Evolutionary conservation across 2,113 vertebrate species (phyloP).

Genomic region (Pseudonaja textilis): DNA sequence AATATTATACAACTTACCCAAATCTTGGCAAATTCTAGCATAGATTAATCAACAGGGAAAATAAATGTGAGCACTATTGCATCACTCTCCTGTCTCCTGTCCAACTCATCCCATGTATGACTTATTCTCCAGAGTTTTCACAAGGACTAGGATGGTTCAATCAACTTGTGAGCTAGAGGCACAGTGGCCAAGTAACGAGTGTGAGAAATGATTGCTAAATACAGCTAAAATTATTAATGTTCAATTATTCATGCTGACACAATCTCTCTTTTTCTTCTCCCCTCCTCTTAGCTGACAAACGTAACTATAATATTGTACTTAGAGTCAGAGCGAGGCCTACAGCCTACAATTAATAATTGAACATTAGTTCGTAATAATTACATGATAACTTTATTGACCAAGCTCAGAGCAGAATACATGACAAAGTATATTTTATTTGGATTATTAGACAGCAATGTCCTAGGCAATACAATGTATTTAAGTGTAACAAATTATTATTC

Average conservation of each 20-base stretch:
- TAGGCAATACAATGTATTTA: background rate
- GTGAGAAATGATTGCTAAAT: conserved; percentile 65
- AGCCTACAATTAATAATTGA: conserved; percentile 77
- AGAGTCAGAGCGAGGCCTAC: conserved; percentile 67
- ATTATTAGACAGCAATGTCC: conserved; percentile 30
- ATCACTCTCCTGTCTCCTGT: background rate
- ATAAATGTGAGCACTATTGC: background rate
- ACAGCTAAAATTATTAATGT: conserved; percentile 69
- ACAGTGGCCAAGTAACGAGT: conserved; percentile 47
- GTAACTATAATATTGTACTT: conserved; percentile 56
- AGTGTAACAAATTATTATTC: conserved; percentile 6
- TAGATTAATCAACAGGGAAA: background rate
- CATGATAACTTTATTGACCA: conserved; percentile 77
- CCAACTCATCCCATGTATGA: background rate
- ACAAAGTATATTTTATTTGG: conserved; percentile 9
- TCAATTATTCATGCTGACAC: conserved; percentile 73
- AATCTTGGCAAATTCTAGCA: background rate
- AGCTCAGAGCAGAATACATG: conserved; percentile 39
- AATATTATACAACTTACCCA: background rate
- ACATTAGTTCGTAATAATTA: conserved; percentile 69
- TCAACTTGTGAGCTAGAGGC: conserved; percentile 59
- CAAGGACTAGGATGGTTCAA: conserved; percentile 7
- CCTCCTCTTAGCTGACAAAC: conserved; percentile 56
- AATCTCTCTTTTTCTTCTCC: conserved; percentile 49
- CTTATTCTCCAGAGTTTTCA: conserved; percentile 17